Evolutionary conservation across 2,113 vertebrate species (phyloP).

Genomic region (Amazona vittata): DNA sequence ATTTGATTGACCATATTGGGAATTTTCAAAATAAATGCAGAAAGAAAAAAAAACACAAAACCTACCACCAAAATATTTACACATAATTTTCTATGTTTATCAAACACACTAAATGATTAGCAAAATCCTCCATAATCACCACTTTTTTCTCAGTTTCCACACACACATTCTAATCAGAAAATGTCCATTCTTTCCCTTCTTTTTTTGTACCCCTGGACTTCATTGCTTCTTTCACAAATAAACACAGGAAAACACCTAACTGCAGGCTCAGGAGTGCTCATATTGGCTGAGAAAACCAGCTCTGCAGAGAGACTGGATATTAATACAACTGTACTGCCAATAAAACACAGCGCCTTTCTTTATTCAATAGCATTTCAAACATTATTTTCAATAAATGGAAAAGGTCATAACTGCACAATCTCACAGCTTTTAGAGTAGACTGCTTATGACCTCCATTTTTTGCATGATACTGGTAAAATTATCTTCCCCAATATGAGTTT

Average conservation of each 20-base stretch:
- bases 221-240: neutral
- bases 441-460: accelerated
- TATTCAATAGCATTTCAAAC: neutral
- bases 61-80: neutral
- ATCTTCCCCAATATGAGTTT: neutral
- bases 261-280: neutral
- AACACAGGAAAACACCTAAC: neutral
- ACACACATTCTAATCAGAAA: neutral
- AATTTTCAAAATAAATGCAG: neutral
- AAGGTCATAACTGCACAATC: neutral
- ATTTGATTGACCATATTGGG: neutral
- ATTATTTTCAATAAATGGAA: neutral
- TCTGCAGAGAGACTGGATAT: neutral
- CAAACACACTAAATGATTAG: neutral
- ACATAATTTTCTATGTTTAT: neutral
- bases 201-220: neutral
- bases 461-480: neutral
- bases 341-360: neutral
- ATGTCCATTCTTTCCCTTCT: neutral
- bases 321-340: neutral
- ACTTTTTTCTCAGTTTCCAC: neutral
- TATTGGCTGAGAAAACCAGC: neutral
- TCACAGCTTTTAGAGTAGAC: neutral
- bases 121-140: neutral
- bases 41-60: neutral